Evolutionary conservation across 1,140 invertebrate species (phyloP), one percentile per base, ranked within the genome.

Genomic region (Sesamia nonagrioides): DNA sequence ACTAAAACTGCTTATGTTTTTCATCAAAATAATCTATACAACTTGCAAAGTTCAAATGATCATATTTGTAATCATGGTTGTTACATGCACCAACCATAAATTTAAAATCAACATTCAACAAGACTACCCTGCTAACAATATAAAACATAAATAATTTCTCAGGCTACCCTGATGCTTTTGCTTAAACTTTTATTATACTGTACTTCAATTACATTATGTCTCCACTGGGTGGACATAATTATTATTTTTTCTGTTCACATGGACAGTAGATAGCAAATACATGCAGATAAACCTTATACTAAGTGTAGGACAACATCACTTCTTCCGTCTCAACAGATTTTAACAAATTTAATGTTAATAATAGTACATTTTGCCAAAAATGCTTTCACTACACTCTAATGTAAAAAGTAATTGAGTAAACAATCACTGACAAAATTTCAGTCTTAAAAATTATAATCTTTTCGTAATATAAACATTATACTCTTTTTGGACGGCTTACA

Each of bases 401-500:
- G 52, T 27, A 61, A 52, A 40, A 50, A 68, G 45, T 82, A 79
- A 75, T 76, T 66, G 69, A 80, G 69, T 82, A 50, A 78, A 81
- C 61, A 84, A 83, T 82, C 80, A 78, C 82, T 82, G 78, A 82
- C 56, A 80, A 84, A 84, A 82, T 89, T 77, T 92, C 92, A 94
- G 92, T 93, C 91, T 92, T 89, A 81, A 84, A 80, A 71, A 79
- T 80, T 81, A 80, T 77, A 89, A 63, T 61, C 18, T 86, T 88
- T 82, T 86, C 71, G 77, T 45, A 72, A 81, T 63, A 81, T 50
- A 50, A 75, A 37, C 66, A 54, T 95, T 95, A 97, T 90, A 97
- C 97, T 94, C 96, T 95, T 96, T 97, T 98, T 91, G 97, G 96
- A 90, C 97, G 97, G 84, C 97, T 97, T 54, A 98, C 96, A 84